These are phyloP conservation scores for Papilio demoleus DNA, from an alignment of 2,888 invertebrate genomes.

Conservation along the genomic window DNA sequence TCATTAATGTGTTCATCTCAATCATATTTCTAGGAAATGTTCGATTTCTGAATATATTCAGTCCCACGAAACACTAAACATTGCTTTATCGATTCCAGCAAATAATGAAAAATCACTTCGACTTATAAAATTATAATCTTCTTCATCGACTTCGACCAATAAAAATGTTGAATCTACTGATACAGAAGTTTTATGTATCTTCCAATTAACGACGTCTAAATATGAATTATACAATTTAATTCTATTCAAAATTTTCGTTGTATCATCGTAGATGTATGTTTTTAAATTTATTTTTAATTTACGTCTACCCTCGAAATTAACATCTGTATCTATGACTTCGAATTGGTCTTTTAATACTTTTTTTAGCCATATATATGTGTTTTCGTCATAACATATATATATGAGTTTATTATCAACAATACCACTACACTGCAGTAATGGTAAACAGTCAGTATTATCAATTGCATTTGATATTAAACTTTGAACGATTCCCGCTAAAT, in stretches of 20 bases:
- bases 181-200: slow-evolving; percentile 45
- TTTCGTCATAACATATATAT: slow-evolving; percentile 60
- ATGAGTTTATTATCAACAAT: slow-evolving; percentile 56
- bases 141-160: slow-evolving; percentile 52
- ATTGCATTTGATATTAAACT: slow-evolving; percentile 50
- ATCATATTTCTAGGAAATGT: background rate
- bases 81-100: slow-evolving; percentile 60
- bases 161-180: slow-evolving; percentile 46
- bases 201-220: slow-evolving; percentile 57
- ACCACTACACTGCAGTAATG: slow-evolving; percentile 62
- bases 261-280: slow-evolving; percentile 49
- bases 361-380: slow-evolving; percentile 51
- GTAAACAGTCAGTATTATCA: slow-evolving; percentile 48
- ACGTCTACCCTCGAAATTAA: slow-evolving; percentile 36
- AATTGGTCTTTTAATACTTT: slow-evolving; percentile 45
- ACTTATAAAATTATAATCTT: slow-evolving; percentile 55
- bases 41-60: slow-evolving; percentile 38
- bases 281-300: slow-evolving; percentile 54
- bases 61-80: slow-evolving; percentile 54
- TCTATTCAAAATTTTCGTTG: slow-evolving; percentile 49
- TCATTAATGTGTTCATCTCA: too few species aligned
- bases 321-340: slow-evolving; percentile 40
- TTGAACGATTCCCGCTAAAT: slow-evolving; percentile 48
- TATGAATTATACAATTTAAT: slow-evolving; percentile 58
- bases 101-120: slow-evolving; percentile 53